These are phyloP conservation scores for Stomorhina lunata DNA, from an alignment of 2,888 invertebrate species.

Conservation along the genomic window DNA sequence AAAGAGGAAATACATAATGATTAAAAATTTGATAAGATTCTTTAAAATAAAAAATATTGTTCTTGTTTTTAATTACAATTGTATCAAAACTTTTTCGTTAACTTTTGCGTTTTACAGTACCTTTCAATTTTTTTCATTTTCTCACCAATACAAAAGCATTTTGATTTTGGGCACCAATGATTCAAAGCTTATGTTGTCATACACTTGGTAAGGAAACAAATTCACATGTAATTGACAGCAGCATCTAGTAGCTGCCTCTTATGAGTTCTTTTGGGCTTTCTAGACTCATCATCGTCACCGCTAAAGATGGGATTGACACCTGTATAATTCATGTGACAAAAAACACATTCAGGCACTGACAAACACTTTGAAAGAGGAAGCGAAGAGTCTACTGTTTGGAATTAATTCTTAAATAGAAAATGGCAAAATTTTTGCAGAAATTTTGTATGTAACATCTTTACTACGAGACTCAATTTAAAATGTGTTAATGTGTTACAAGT, in stretches of 20 bases:
- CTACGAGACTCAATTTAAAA: slow-evolving; percentile 35
- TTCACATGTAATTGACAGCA: slow-evolving; percentile 59
- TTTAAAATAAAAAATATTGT: too few species aligned
- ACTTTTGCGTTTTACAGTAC: too few species aligned
- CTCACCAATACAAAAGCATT: too few species aligned
- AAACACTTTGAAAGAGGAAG: too few species aligned
- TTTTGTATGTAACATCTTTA: slow-evolving; percentile 38
- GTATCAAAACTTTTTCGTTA: too few species aligned
- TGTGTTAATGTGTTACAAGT: slow-evolving; percentile 34
- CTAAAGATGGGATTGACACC: not conserved
- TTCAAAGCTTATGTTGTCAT: slow-evolving; percentile 50
- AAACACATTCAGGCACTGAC: not conserved
- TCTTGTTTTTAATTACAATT: too few species aligned
- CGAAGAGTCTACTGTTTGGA: not conserved
- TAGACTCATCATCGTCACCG: slow-evolving; percentile 6
- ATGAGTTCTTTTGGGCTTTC: slow-evolving; percentile 41
- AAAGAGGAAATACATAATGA: too few species aligned
- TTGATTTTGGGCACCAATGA: too few species aligned
- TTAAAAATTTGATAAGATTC: too few species aligned
- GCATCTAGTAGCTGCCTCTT: slow-evolving; percentile 38
- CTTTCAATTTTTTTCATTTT: too few species aligned
- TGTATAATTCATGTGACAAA: not conserved
- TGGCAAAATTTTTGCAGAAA: slow-evolving; percentile 17
- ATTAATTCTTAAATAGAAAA: slow-evolving; percentile 17
- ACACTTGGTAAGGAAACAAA: slow-evolving; percentile 33